A percentile compares a stretch with the other conserved stretches of the same genome.
phyloP scores from a whole-genome alignment of 1,140 invertebrate species.

The Artemia franciscana region DNA sequence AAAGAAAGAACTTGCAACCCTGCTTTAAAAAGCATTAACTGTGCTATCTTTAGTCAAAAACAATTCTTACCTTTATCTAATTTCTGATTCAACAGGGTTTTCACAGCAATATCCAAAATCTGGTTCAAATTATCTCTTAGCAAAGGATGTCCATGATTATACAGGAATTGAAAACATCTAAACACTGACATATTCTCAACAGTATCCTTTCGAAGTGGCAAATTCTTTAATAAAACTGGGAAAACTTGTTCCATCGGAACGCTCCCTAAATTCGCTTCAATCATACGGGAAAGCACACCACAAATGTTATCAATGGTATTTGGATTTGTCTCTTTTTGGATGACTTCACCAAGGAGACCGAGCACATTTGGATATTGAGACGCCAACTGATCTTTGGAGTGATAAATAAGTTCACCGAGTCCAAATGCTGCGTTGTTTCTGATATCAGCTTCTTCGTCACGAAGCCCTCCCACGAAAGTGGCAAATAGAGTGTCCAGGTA shows the following conservation, averaged over 20 bases:
- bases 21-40: not conserved
- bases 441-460: constrained; percentile 39
- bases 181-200: constrained; percentile 45
- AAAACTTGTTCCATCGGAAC: constrained; percentile 43
- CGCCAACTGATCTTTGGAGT: constrained; percentile 32
- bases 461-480: constrained; percentile 30
- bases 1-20: no score
- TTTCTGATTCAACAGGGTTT: constrained; percentile 4
- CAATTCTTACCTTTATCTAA: constrained; percentile 5
- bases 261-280: constrained; percentile 32
- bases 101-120: constrained; percentile 28
- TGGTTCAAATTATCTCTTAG: constrained; percentile 25
- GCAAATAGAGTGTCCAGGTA: constrained; percentile 36
- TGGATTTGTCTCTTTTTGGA: constrained; percentile 32
- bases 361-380: constrained; percentile 35
- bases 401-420: constrained; percentile 40
- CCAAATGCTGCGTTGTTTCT: constrained; percentile 51
- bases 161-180: constrained; percentile 34
- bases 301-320: constrained; percentile 48
- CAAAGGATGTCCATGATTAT: constrained; percentile 28
- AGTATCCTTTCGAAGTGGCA: constrained; percentile 48
- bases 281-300: constrained; percentile 45
- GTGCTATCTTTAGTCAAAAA: not conserved
- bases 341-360: constrained; percentile 33
- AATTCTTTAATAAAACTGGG: constrained; percentile 38